Conservation (phyloP, 2,797 vertebrate species). For the Hippopotamyrus pictus region DNA sequence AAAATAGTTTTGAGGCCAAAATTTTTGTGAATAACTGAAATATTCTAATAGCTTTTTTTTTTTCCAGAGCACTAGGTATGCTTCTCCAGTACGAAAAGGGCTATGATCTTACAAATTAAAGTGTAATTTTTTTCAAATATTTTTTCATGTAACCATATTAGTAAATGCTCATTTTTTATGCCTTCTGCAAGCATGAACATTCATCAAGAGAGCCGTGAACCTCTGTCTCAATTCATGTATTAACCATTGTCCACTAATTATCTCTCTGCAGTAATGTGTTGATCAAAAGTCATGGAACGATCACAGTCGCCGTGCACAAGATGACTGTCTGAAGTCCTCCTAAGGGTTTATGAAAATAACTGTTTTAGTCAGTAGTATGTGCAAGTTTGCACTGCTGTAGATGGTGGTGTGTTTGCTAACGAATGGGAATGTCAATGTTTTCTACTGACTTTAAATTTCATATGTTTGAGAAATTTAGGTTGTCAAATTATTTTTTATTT, state of each 20-base stretch:
- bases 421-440: background rate
- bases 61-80: background rate
- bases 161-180: background rate
- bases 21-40: background rate
- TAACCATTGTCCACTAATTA: background rate
- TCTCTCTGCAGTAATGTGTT: background rate
- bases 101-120: background rate
- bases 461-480: background rate
- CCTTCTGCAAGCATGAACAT: background rate
- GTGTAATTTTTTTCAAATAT: background rate
- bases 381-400: background rate
- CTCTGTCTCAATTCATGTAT: background rate
- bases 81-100: too few relatives aligned
- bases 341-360: background rate
- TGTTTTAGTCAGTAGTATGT: background rate
- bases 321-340: background rate
- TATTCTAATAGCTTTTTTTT: background rate
- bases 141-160: background rate
- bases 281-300: background rate
- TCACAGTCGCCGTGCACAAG: background rate
- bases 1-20: background rate
- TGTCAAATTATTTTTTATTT: background rate
- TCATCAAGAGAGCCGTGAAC: background rate
- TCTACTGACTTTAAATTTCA: background rate
- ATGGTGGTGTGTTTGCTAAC: background rate